Conservation (phyloP, 2,888 invertebrate species). For the Pherbina coryleti region DNA sequence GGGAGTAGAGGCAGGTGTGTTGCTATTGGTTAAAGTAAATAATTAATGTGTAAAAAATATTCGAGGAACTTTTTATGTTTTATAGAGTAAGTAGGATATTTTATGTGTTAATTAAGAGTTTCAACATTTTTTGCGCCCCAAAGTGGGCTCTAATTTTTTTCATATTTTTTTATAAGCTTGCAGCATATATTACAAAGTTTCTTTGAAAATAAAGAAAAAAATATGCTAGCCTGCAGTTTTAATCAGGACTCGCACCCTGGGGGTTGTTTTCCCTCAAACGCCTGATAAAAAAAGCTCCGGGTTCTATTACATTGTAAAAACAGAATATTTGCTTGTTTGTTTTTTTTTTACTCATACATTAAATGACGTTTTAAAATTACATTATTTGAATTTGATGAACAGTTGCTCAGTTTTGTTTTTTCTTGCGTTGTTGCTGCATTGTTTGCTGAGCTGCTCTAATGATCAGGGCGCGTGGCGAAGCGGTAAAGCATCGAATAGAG, state of each 20-base stretch:
- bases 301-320: no score
- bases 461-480: constrained; percentile 1
- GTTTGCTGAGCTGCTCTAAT: constrained; percentile 37
- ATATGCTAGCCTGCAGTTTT: no score
- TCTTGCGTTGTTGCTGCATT: background rate
- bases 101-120: background rate
- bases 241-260: no score
- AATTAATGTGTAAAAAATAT: constrained; percentile 6
- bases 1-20: background rate
- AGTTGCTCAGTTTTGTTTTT: constrained; percentile 25
- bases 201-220: no score
- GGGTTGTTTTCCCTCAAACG: no score
- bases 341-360: constrained; percentile 29
- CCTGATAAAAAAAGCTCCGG: no score
- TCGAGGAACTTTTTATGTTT: constrained; percentile 9
- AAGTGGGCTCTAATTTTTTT: background rate
- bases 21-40: background rate
- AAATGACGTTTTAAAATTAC: constrained; percentile 63
- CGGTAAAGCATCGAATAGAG: background rate
- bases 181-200: no score
- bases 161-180: no score
- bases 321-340: constrained; percentile 26
- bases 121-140: background rate
- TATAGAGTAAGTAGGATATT: background rate
- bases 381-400: constrained; percentile 61